Evolutionary conservation across 1,140 invertebrate species (phyloP).

Genomic region (Drosophila mayri): DNA sequence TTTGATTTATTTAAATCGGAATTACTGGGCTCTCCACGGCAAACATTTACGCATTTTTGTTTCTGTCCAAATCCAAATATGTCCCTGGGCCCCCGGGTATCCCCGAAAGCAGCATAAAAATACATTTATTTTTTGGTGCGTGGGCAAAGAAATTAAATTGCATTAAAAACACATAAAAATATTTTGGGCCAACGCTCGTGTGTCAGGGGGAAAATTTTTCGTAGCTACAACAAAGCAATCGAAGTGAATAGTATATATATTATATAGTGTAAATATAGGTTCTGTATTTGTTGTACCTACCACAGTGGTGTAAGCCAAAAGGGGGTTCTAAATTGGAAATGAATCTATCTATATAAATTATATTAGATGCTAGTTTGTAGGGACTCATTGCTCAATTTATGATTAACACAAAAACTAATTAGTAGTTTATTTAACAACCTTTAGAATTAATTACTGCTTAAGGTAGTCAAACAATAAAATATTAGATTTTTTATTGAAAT

Average conservation of each 20-base stretch:
- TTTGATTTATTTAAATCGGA: constrained; percentile 54
- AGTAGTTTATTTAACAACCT: not conserved
- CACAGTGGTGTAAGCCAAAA: constrained; percentile 2
- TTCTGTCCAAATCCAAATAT: constrained; percentile 28
- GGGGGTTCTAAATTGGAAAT: not conserved
- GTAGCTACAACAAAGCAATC: constrained; percentile 23
- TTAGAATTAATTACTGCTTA: not conserved
- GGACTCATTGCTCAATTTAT: no score
- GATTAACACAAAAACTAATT: not conserved
- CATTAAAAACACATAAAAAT: constrained; percentile 80
- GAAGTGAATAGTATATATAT: constrained; percentile 29
- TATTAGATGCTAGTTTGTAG: no score
- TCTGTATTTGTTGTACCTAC: constrained; percentile 39
- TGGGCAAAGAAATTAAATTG: constrained; percentile 66
- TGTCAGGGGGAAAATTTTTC: constrained; percentile 61
- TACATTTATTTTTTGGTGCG: constrained; percentile 25
- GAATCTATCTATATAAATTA: not conserved
- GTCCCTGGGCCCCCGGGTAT: constrained; percentile 41
- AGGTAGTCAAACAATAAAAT: not conserved
- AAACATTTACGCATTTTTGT: constrained; percentile 42
- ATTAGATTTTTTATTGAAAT: not conserved
- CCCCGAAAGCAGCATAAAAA: constrained; percentile 29
- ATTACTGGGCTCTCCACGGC: constrained; percentile 39
- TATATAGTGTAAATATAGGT: constrained; percentile 16
- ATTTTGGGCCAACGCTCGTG: constrained; percentile 50